Conservation (phyloP, 2,113 vertebrate species). For the Cebus imitator region DNA sequence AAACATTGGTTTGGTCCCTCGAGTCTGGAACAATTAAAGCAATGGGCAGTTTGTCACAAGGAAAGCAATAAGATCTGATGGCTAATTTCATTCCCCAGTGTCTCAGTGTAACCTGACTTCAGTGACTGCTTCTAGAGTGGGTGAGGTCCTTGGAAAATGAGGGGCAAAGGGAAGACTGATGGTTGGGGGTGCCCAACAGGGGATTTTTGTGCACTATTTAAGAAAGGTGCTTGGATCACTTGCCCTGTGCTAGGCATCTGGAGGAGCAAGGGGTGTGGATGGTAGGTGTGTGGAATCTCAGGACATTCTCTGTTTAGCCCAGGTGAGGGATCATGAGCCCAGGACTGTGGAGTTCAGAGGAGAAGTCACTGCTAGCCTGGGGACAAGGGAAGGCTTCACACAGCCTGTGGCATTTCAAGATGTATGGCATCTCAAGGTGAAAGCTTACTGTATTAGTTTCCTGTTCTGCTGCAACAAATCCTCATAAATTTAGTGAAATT, state of each 20-base stretch:
- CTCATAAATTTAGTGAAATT: neutral
- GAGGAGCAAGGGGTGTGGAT: neutral
- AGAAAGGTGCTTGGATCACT: neutral
- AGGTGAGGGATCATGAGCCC: neutral
- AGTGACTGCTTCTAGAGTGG: neutral
- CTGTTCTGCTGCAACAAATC: neutral
- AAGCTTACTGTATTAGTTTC: neutral
- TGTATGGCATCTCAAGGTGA: neutral
- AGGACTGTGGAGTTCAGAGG: neutral
- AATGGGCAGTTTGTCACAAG: constrained; percentile 25
- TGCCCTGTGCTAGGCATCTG: neutral
- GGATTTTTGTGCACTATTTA: neutral
- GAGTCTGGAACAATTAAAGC: constrained; percentile 50
- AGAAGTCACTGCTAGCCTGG: neutral
- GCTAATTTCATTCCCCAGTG: neutral
- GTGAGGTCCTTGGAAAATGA: neutral
- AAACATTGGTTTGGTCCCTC: constrained; percentile 41
- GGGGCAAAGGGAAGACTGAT: neutral
- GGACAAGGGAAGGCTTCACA: neutral
- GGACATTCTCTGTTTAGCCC: neutral
- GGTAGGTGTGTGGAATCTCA: neutral
- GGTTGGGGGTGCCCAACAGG: neutral
- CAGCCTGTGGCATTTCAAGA: neutral
- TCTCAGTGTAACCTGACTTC: neutral
- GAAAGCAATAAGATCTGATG: neutral